These are phyloP conservation scores for Grantiella picta DNA, from an alignment of 2,113 vertebrate genomes.

Conservation along the genomic window DNA sequence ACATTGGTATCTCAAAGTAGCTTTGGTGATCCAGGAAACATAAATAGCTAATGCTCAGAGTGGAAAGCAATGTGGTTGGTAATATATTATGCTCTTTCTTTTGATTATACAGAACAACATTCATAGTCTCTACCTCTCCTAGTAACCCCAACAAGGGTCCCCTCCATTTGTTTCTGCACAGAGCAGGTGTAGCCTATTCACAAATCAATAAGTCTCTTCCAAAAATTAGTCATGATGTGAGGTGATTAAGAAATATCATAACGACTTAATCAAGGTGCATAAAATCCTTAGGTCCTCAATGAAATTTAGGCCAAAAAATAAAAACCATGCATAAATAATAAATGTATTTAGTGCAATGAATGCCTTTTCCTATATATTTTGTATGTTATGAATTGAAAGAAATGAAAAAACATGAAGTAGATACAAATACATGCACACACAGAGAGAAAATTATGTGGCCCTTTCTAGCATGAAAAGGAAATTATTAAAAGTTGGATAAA, in stretches of 20 bases:
- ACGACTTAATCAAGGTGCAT: neutral
- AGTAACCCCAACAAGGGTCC: neutral
- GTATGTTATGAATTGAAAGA: neutral
- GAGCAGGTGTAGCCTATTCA: neutral
- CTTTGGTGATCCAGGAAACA: neutral
- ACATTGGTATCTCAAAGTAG: neutral
- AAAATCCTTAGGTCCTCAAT: neutral
- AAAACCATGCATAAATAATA: neutral
- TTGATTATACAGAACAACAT: neutral
- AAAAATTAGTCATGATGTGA: neutral
- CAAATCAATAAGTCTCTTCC: neutral
- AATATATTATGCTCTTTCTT: neutral
- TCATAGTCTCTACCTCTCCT: neutral
- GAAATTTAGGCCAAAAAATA: neutral
- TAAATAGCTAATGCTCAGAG: neutral
- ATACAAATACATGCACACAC: slow-evolving; percentile 57
- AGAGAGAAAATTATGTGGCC: slow-evolving; percentile 54
- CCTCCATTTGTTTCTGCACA: neutral
- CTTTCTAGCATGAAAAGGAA: slow-evolving; percentile 59
- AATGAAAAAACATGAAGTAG: slow-evolving; percentile 27
- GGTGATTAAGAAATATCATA: neutral
- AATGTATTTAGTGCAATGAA: neutral
- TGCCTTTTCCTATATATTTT: slow-evolving; percentile 7
- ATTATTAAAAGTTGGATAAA: slow-evolving; percentile 63
- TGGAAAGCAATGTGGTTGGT: neutral